These are phyloP conservation scores for Casuarius casuarius DNA, from an alignment of 2,113 vertebrate genomes.

Conservation along the genomic window DNA sequence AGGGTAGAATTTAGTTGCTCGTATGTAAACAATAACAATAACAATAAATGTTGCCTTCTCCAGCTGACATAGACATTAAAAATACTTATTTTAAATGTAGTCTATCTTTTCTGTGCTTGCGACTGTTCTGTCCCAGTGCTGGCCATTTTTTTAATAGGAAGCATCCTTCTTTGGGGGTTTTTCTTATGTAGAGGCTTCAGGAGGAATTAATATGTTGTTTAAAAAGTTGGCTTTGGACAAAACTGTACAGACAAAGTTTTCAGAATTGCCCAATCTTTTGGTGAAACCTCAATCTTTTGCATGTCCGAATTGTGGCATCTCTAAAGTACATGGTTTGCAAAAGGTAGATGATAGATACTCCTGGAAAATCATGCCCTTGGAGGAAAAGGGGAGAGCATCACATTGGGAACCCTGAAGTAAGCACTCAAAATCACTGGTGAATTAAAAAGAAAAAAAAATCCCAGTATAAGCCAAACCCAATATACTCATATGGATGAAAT, in stretches of 20 bases:
- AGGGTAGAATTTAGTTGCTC: neutral
- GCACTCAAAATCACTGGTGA: neutral
- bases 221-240: neutral
- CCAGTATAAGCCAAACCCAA: neutral
- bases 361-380: neutral
- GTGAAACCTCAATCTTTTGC: neutral
- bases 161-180: neutral
- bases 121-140: neutral
- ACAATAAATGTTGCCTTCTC: neutral
- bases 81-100: neutral
- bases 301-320: neutral
- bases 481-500: neutral
- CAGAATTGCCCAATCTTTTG: neutral
- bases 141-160: neutral
- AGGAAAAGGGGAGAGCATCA: neutral
- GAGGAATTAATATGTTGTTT: neutral
- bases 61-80: neutral
- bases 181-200: neutral
- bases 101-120: neutral
- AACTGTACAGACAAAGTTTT: fast-evolving
- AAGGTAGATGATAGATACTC: neutral
- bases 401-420: neutral
- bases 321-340: neutral
- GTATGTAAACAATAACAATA: neutral
- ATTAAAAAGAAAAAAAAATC: neutral